Evolutionary conservation across 1,140 invertebrate genomes (phyloP).

Genomic region (Mya arenaria): DNA sequence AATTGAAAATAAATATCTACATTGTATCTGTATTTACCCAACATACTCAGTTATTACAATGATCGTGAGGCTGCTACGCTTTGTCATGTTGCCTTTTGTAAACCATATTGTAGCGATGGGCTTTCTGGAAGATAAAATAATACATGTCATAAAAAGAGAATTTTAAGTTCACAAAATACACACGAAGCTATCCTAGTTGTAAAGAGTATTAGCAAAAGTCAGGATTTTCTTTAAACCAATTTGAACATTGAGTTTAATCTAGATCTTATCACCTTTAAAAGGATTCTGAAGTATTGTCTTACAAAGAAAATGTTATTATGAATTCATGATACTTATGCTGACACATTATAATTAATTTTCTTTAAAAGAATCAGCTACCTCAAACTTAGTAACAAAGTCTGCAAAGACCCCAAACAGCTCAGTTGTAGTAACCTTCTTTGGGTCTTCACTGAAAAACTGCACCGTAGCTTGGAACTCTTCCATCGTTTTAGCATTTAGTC

Average conservation of each 20-base stretch:
- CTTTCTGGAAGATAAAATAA: constrained; percentile 65
- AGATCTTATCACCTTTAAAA: no score
- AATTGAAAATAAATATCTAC: no score
- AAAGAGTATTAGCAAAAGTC: no score
- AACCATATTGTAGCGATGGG: constrained; percentile 72
- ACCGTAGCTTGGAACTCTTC: constrained; percentile 73
- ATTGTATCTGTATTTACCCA: no score
- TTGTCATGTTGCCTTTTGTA: constrained; percentile 61
- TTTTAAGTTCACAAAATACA: no score
- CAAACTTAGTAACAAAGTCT: constrained; percentile 79
- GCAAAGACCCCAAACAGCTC: constrained; percentile 79
- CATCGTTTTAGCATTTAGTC: constrained; percentile 71
- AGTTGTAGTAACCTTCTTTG: constrained; percentile 68
- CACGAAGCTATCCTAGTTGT: no score
- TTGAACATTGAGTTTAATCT: no score
- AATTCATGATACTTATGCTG: not conserved
- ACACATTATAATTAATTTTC: not conserved
- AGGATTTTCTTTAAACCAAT: no score
- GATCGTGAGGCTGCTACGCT: no score
- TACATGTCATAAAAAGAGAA: not conserved
- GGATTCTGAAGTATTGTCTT: not conserved
- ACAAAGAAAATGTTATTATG: not conserved
- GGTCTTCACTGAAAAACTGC: constrained; percentile 78
- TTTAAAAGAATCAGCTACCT: constrained; percentile 65
- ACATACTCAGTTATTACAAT: no score